Conservation (phyloP, 2,113 vertebrate species). For the Centropus unirufus region DNA sequence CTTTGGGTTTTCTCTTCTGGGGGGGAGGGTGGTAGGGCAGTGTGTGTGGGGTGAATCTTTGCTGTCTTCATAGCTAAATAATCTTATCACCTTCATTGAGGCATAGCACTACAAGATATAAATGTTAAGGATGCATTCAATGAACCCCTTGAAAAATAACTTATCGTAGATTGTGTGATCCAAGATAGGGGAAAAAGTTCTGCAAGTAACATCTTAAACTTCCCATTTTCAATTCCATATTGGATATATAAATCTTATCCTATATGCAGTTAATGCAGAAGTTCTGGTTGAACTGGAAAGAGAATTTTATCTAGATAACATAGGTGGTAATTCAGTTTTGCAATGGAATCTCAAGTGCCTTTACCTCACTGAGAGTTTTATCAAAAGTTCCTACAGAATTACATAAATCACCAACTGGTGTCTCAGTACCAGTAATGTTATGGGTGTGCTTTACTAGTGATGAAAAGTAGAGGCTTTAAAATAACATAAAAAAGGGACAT, state of each 20-base stretch:
- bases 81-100: neutral
- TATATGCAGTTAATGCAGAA: neutral
- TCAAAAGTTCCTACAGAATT: neutral
- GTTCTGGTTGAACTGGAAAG: neutral
- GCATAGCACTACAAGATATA: neutral
- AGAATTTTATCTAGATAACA: neutral
- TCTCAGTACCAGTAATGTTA: neutral
- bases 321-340: neutral
- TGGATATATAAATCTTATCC: neutral
- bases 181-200: neutral
- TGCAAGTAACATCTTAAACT: neutral
- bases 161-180: neutral
- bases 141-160: neutral
- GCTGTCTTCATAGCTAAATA: neutral
- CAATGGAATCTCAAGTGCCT: neutral
- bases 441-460: neutral
- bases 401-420: neutral
- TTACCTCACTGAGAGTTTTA: neutral
- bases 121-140: neutral
- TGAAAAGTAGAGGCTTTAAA: neutral
- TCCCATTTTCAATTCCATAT: neutral
- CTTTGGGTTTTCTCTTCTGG: neutral
- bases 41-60: neutral
- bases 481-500: neutral
- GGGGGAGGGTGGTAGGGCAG: too few relatives aligned